Evolutionary conservation across 2,888 invertebrate genomes (phyloP).

Genomic region (Thereva unica): DNA sequence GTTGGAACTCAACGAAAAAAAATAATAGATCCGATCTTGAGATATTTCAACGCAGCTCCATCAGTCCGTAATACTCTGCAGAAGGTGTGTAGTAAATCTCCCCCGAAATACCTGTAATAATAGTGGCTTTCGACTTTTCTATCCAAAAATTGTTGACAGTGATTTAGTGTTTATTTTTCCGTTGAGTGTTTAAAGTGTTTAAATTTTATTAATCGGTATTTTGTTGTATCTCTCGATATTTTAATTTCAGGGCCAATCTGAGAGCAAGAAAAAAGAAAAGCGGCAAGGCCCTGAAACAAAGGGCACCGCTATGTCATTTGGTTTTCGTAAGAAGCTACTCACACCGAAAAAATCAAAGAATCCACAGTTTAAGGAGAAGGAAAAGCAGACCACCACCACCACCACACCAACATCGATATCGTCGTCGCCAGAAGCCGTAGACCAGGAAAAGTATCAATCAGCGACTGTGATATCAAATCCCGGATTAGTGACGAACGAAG

Average conservation of each 20-base stretch:
- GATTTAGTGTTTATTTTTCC: too few relatives aligned
- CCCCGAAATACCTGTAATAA: too few relatives aligned
- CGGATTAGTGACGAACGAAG: conserved; percentile 41
- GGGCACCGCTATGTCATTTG: conserved; percentile 83
- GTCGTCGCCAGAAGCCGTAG: conserved; percentile 1
- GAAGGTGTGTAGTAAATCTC: too few relatives aligned
- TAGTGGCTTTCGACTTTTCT: too few relatives aligned
- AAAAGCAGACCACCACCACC: conserved; percentile 37
- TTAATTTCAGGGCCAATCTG: conserved; percentile 56
- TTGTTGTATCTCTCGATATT: not conserved
- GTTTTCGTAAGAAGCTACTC: conserved; percentile 72
- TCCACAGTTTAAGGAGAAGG: conserved; percentile 42
- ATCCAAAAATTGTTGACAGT: too few relatives aligned
- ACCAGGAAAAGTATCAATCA: conserved; percentile 35
- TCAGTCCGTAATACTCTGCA: too few relatives aligned
- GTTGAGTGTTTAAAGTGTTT: too few relatives aligned
- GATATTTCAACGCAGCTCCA: too few relatives aligned
- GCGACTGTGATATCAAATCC: conserved; percentile 47
- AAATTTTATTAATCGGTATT: too few relatives aligned
- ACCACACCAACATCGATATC: too few relatives aligned
- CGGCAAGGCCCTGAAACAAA: conserved; percentile 53
- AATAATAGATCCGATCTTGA: too few relatives aligned
- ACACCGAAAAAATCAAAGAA: conserved; percentile 57
- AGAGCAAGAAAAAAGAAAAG: conserved; percentile 49
- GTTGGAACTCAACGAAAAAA: too few relatives aligned